phyloP scores from a whole-genome alignment of 2,113 vertebrate species.

The Oostethus manadensis region DNA sequence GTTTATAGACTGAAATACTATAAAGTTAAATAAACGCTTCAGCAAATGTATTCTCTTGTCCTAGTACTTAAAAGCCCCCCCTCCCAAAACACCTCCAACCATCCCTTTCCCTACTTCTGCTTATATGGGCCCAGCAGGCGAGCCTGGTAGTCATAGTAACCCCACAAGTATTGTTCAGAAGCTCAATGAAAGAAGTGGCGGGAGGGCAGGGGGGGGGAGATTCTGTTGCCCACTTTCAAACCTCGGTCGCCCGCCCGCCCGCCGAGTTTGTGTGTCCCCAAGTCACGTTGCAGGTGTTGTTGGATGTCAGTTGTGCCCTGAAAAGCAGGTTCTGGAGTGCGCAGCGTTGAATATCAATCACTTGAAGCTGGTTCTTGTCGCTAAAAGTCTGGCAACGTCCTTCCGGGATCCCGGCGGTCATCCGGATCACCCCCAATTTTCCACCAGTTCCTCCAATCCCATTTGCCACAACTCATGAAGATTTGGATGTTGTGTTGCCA shows the following conservation, averaged over 20 bases:
- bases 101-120: slow-evolving; percentile 39
- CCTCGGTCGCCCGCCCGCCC: slow-evolving; percentile 3
- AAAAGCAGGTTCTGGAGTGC: neutral
- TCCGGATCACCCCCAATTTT: too few relatives aligned
- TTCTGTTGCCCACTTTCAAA: slow-evolving; percentile 42
- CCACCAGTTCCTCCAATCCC: too few relatives aligned
- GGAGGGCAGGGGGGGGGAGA: too few relatives aligned
- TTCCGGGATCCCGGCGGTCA: too few relatives aligned
- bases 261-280: neutral
- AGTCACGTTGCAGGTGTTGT: neutral
- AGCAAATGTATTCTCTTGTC: neutral
- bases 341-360: too few relatives aligned
- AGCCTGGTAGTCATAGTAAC: slow-evolving; percentile 65
- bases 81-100: too few relatives aligned
- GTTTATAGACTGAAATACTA: too few relatives aligned
- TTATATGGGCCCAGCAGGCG: slow-evolving; percentile 59
- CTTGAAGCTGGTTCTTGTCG: too few relatives aligned
- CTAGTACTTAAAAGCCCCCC: neutral
- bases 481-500: too few relatives aligned
- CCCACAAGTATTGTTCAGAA: slow-evolving; percentile 48
- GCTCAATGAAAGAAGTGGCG: slow-evolving; percentile 43
- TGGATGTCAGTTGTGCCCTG: neutral
- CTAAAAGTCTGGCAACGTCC: too few relatives aligned
- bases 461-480: too few relatives aligned
- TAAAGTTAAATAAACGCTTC: neutral